phyloP scores from a whole-genome alignment of 2,113 vertebrate species.

The Cyprinodon variegatus region DNA sequence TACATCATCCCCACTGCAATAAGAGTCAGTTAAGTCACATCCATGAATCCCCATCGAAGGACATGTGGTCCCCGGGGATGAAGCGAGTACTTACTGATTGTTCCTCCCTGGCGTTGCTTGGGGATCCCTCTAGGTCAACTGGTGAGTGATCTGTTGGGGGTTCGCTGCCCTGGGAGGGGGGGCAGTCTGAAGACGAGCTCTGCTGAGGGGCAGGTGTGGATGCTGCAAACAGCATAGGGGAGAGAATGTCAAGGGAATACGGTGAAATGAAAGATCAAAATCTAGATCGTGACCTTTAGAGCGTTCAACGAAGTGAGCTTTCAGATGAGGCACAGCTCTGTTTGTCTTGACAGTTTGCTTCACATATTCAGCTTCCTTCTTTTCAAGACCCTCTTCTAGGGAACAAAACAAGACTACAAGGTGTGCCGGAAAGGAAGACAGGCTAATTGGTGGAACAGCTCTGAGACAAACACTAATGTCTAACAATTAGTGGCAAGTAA shows the following conservation, averaged over 20 bases:
- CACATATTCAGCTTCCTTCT: neutral
- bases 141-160: conserved; percentile 76
- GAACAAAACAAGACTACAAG: neutral
- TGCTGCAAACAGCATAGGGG: conserved; percentile 68
- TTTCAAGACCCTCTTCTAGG: neutral
- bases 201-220: conserved; percentile 90
- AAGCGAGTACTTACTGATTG: conserved; percentile 47
- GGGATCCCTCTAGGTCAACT: conserved; percentile 45
- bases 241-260: neutral
- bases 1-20: conserved; percentile 18
- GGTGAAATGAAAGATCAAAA: neutral
- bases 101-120: conserved; percentile 56
- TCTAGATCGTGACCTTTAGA: conserved; percentile 26
- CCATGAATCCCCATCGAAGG: conserved; percentile 30
- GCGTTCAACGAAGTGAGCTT: neutral
- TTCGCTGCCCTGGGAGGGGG: conserved; percentile 83
- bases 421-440: neutral
- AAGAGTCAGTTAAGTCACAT: neutral
- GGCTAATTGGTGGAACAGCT: neutral
- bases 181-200: conserved; percentile 89
- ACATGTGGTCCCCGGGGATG: conserved; percentile 4
- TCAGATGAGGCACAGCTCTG: conserved; percentile 10
- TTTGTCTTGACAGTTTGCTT: neutral
- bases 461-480: neutral
- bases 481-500: neutral